These are phyloP conservation scores for Synergus itoensis DNA, from an alignment of 2,888 invertebrate species.

Conservation along the genomic window DNA sequence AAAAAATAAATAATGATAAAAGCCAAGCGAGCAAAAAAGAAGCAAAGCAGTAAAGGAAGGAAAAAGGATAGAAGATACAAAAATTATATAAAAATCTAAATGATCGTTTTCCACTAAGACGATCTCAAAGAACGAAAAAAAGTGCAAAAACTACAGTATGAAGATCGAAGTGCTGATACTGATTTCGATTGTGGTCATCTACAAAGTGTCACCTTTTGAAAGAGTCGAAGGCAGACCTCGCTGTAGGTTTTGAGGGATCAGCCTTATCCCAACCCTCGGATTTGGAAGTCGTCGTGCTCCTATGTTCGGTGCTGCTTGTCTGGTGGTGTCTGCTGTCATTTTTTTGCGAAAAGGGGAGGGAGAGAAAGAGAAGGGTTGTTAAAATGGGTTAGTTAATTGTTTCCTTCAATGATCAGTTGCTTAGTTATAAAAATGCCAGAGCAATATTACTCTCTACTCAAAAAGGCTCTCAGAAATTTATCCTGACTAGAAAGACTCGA, in stretches of 20 bases:
- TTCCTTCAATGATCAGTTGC: slow-evolving; percentile 40
- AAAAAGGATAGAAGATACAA: not conserved
- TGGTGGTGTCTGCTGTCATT: slow-evolving; percentile 73
- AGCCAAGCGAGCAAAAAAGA: not conserved
- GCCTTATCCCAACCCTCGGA: slow-evolving; percentile 74
- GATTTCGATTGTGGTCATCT: slow-evolving; percentile 34
- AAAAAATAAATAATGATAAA: not conserved
- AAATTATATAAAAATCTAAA: not conserved
- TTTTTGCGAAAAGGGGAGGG: slow-evolving; percentile 51
- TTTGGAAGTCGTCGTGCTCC: slow-evolving; percentile 74
- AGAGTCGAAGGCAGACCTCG: slow-evolving; percentile 75
- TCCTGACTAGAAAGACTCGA: too few species aligned
- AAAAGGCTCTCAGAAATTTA: not conserved
- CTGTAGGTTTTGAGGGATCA: slow-evolving; percentile 67
- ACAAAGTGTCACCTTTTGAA: slow-evolving; percentile 75
- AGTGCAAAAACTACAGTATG: not conserved
- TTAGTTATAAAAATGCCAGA: slow-evolving; percentile 5
- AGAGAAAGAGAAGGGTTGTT: slow-evolving; percentile 59
- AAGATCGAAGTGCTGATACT: slow-evolving; percentile 37
- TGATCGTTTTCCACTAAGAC: not conserved
- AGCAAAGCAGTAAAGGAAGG: not conserved
- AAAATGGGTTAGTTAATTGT: slow-evolving; percentile 61
- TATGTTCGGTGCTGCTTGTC: slow-evolving; percentile 76
- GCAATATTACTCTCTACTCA: not conserved
- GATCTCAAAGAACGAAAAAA: not conserved